Percentiles rank a stretch among this genome's conserved stretches.
Conservation (phyloP, 1,140 invertebrate genomes). For the Bombus superbus region DNA sequence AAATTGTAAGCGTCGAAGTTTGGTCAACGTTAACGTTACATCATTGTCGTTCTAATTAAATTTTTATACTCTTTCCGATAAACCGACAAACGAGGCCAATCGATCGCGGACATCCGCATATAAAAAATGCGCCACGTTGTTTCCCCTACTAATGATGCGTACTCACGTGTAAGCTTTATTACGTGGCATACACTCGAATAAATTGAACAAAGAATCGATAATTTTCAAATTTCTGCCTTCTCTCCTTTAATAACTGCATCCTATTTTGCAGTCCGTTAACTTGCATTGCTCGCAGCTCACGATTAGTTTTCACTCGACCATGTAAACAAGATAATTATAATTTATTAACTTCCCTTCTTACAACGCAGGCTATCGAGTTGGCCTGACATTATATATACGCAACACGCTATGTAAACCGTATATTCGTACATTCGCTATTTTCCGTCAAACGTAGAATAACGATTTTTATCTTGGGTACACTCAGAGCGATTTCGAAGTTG, state of each 20-base stretch:
- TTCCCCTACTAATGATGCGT: conserved; percentile 61
- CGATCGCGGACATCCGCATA: conserved; percentile 58
- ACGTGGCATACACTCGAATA: conserved; percentile 54
- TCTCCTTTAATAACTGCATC: conserved; percentile 32
- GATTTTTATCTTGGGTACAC: background rate
- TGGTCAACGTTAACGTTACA: conserved; percentile 20
- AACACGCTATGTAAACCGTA: background rate
- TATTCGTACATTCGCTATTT: background rate
- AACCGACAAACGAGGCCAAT: conserved; percentile 64
- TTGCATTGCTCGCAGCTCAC: conserved; percentile 21
- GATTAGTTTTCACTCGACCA: conserved; percentile 28
- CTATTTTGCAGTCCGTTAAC: conserved; percentile 39
- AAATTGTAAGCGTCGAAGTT: background rate
- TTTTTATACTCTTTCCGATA: conserved; percentile 53
- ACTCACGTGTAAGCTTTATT: conserved; percentile 58
- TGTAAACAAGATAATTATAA: conserved; percentile 36
- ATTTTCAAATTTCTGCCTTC: conserved; percentile 61
- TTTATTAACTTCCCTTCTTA: conserved; percentile 31
- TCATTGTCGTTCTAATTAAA: conserved; percentile 57
- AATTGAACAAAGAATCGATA: conserved; percentile 61
- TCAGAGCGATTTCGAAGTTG: background rate
- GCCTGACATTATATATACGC: background rate
- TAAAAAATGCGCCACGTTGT: conserved; percentile 58
- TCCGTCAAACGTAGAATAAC: too few relatives aligned
- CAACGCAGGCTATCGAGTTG: background rate